Percentiles rank a stretch among this genome's conserved stretches.
These are phyloP conservation scores for Trissonchulus sp. DNA, from an alignment of 2,888 invertebrate genomes.

Conservation along the genomic window DNA sequence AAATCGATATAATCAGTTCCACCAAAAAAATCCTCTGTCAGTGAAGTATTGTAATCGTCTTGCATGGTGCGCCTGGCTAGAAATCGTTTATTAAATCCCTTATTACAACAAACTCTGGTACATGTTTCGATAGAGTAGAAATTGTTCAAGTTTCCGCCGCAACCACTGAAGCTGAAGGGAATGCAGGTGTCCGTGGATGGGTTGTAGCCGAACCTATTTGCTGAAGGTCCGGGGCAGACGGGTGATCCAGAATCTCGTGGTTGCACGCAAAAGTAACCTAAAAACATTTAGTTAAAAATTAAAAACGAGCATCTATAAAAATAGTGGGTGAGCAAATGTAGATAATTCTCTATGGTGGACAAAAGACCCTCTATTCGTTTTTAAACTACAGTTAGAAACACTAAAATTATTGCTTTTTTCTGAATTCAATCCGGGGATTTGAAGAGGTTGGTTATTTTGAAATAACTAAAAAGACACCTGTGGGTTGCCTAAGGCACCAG, in stretches of 20 bases:
- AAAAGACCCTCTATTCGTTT: too few species aligned
- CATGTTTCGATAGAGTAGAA: constrained; percentile 32
- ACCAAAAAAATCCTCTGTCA: neutral
- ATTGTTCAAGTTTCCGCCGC: constrained; percentile 36
- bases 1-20: too few species aligned
- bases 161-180: constrained; percentile 21
- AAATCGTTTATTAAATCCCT: constrained; percentile 33
- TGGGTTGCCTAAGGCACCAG: too few species aligned
- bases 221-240: neutral
- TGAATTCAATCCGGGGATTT: too few species aligned
- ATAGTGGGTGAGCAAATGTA: too few species aligned
- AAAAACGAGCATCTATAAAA: too few species aligned
- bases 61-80: neutral
- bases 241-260: constrained; percentile 26
- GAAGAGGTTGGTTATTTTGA: too few species aligned
- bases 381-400: too few species aligned
- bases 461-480: too few species aligned
- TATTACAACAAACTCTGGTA: constrained; percentile 36
- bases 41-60: neutral
- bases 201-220: constrained; percentile 26
- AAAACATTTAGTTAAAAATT: too few species aligned
- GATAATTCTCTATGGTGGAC: too few species aligned
- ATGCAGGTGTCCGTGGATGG: constrained; percentile 29
- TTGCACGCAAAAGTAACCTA: constrained; percentile 28
- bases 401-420: too few species aligned